These are phyloP conservation scores for Micoletzkya japonica DNA, from an alignment of 2,888 invertebrate genomes.

Conservation along the genomic window DNA sequence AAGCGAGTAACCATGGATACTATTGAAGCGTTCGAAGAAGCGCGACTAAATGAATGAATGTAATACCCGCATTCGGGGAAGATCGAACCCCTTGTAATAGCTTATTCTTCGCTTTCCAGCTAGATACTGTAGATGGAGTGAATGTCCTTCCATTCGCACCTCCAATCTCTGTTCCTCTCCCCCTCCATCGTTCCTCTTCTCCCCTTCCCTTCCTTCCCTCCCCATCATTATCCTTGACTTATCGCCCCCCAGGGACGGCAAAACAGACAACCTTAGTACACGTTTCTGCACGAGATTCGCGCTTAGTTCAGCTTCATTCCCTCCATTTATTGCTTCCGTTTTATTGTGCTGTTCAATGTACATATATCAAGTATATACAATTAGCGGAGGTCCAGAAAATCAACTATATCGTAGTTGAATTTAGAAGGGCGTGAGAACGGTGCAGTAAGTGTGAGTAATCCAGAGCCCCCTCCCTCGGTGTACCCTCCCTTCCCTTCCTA, in stretches of 20 bases:
- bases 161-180: not conserved
- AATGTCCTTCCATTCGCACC: not conserved
- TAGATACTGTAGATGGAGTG: not conserved
- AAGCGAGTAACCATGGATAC: no score
- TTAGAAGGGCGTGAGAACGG: no score
- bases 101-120: not conserved
- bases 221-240: constrained; percentile 13
- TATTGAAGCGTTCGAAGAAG: no score
- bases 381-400: no score
- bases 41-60: no score
- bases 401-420: no score
- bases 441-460: no score
- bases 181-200: not conserved
- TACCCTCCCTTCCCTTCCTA: no score
- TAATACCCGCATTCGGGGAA: no score
- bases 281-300: not conserved
- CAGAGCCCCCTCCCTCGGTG: no score
- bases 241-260: not conserved
- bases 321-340: not conserved
- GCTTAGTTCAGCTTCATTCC: not conserved
- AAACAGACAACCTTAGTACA: not conserved
- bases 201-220: not conserved
- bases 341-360: not conserved
- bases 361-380: no score
- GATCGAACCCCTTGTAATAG: no score